Evolutionary conservation across 2,113 vertebrate species (phyloP).

Genomic region (Oryzias celebensis): DNA sequence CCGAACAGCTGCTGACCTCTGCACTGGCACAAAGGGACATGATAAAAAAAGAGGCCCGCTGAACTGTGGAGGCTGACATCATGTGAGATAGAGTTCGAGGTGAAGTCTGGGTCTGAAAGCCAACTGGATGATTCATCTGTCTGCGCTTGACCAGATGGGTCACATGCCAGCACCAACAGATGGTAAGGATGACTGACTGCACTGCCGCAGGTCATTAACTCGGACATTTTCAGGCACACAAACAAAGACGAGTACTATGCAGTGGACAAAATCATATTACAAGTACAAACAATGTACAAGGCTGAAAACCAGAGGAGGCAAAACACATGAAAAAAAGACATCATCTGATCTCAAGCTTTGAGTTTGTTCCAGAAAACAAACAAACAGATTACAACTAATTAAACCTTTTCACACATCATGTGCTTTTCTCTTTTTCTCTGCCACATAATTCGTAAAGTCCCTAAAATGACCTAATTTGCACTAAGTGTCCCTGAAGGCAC

Average conservation of each 20-base stretch:
- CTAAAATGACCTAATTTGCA: slow-evolving; percentile 36
- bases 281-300: slow-evolving; percentile 17
- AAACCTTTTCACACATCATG: slow-evolving; percentile 23
- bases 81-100: slow-evolving; percentile 35
- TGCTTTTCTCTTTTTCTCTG: slow-evolving; percentile 1
- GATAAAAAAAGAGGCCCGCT: slow-evolving; percentile 19
- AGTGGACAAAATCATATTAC: slow-evolving; percentile 11
- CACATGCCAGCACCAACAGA: slow-evolving; percentile 58
- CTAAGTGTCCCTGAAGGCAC: slow-evolving; percentile 17
- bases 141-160: slow-evolving; percentile 62
- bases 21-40: slow-evolving; percentile 2
- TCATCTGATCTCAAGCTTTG: not conserved
- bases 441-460: slow-evolving; percentile 20
- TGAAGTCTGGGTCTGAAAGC: slow-evolving; percentile 47
- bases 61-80: slow-evolving; percentile 40
- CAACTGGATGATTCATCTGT: slow-evolving; percentile 62
- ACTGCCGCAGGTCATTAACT: slow-evolving; percentile 54
- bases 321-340: not conserved
- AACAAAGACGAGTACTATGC: slow-evolving; percentile 17
- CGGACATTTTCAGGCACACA: slow-evolving; percentile 31
- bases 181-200: slow-evolving; percentile 60
- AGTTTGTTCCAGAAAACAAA: slow-evolving; percentile 16
- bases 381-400: slow-evolving; percentile 16
- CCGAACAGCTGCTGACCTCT: slow-evolving; percentile 48
- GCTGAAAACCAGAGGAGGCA: slow-evolving; percentile 3